These are phyloP conservation scores for Heliothis peltigera DNA, from an alignment of 2,888 invertebrate genomes.

Conservation along the genomic window DNA sequence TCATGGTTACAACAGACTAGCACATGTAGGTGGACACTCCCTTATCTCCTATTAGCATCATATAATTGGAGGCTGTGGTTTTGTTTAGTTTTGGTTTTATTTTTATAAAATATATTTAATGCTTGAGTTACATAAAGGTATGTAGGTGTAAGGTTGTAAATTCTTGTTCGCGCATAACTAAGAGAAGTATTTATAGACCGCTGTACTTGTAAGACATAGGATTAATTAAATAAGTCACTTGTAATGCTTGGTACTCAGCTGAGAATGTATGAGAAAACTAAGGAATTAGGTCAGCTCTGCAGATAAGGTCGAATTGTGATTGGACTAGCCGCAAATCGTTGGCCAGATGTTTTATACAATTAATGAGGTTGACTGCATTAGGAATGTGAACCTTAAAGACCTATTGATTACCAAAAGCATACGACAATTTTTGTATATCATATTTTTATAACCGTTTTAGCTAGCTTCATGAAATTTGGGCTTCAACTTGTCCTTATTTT, in stretches of 20 bases:
- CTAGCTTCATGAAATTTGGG: no score
- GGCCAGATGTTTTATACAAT: neutral
- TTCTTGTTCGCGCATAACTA: neutral
- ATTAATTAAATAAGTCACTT: conserved; percentile 25
- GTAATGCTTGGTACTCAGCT: conserved; percentile 1
- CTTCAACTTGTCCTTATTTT: no score
- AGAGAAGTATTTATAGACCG: conserved; percentile 7
- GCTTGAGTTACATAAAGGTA: no score
- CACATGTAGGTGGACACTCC: no score
- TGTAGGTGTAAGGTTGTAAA: no score
- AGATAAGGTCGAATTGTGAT: neutral
- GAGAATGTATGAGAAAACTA: conserved; percentile 14
- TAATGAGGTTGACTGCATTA: neutral
- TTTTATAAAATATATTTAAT: no score
- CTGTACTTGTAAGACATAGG: conserved; percentile 7
- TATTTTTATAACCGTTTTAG: no score
- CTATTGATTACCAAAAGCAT: neutral
- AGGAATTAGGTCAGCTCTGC: conserved; percentile 16
- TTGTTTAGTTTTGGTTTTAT: no score
- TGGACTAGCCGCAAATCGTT: neutral
- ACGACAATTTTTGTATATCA: neutral
- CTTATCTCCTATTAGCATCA: no score
- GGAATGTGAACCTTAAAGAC: neutral
- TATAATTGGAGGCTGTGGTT: no score
- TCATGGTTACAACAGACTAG: no score